These are phyloP conservation scores for Himalopsyche phryganea DNA, from an alignment of 1,140 invertebrate species.

Conservation along the genomic window DNA sequence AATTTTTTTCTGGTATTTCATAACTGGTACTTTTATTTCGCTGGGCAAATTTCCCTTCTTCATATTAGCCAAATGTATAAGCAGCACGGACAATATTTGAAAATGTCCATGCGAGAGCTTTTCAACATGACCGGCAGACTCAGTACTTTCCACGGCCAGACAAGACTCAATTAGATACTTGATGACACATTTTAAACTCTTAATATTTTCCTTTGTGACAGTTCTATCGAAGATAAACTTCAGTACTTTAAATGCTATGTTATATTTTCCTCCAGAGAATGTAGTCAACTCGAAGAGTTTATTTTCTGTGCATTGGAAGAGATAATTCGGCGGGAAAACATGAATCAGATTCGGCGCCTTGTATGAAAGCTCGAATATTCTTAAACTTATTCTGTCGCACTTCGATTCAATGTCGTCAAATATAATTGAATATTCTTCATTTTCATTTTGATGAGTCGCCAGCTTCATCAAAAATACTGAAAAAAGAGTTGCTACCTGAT, in stretches of 20 bases:
- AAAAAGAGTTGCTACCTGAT: conserved; percentile 16
- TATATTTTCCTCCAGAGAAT: conserved; percentile 1
- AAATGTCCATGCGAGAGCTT: conserved; percentile 9
- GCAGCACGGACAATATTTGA: conserved; percentile 15
- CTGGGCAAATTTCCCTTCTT: conserved; percentile 17
- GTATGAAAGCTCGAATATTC: conserved; percentile 23
- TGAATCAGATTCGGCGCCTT: conserved; percentile 24
- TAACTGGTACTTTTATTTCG: conserved; percentile 12
- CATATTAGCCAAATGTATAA: conserved; percentile 8
- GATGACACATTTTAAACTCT: conserved; percentile 9
- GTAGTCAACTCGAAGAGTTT: conserved; percentile 16
- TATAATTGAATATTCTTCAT: conserved; percentile 6
- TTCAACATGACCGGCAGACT: background rate
- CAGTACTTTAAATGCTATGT: conserved; percentile 10
- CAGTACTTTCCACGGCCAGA: background rate
- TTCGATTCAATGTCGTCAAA: conserved; percentile 12
- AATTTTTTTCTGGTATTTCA: background rate
- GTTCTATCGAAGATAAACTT: conserved; percentile 21
- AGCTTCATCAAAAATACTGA: conserved; percentile 7
- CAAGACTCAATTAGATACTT: conserved; percentile 4
- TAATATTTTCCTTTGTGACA: conserved; percentile 15
- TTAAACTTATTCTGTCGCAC: conserved; percentile 18
- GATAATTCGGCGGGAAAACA: conserved; percentile 8
- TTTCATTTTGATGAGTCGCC: conserved; percentile 3
- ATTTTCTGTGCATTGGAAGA: conserved; percentile 11